Evolutionary conservation across 1,140 invertebrate species (phyloP), one percentile per base, ranked within the genome.

Genomic region (Samia ricini): DNA sequence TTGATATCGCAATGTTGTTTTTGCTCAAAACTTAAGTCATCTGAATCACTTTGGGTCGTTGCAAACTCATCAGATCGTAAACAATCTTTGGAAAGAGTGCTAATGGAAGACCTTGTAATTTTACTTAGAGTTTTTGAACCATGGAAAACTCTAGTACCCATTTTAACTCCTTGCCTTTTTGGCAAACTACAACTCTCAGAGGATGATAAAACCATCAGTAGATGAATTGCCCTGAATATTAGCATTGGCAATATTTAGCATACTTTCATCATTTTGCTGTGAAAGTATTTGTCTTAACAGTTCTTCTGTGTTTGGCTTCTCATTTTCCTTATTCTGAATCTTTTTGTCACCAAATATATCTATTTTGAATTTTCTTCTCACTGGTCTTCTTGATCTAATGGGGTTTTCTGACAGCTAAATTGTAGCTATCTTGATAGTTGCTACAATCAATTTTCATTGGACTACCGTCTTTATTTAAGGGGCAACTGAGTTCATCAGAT

Each of bases 311-410:
- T 67, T 90, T 5, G 94, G 93, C 79, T 93, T 94, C 68, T 94
- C 93, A 72, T 95, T 95, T 77, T 94, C 94, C 69, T 94, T 94
- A 72, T 95, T 94, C 72, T 94, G 93, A 62, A 81, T 90, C 60
- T 93, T 93, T 73, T 94, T 81, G 76, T 91, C 86, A 76, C 81
- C 72, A 77, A 90, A 90, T 56, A 90, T 63, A 49, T 88, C 88
- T 6, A 88, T 83, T 73, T 72, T 87, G 52, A 85, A 83, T 71
- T 80, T 81, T 77, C 84, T 73, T 66, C 82, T 78, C 20, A 76
- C 64, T 19, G 81, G 85, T 64, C 83, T 81, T 52, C 78, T 76
- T 5, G 77, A 51, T 63, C 85, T 81, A 2, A 76, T 64, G 20
- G 85, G 85, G 64, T n/a, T 91, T 90, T 63, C 90, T 81, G 2